phyloP scores from a whole-genome alignment of 2,888 invertebrate genomes.

The Agonum fuliginosum region DNA sequence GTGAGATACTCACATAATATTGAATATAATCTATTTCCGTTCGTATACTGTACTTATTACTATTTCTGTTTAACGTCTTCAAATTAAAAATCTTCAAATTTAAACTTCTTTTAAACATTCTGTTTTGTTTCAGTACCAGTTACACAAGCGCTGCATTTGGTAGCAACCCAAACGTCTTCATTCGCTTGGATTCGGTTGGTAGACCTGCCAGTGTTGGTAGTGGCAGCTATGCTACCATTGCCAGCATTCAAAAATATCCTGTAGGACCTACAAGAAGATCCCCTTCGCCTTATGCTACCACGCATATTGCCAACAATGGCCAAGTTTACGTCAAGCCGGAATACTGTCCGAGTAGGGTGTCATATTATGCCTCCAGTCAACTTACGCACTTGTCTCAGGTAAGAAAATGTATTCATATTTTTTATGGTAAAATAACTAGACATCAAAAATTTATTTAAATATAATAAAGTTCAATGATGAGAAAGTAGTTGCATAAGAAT shows the following conservation, averaged over 20 bases:
- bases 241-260: constrained; percentile 86
- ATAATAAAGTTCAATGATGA: too few species aligned
- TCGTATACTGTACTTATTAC: too few species aligned
- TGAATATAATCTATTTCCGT: too few species aligned
- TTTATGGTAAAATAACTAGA: neutral
- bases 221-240: constrained; percentile 89
- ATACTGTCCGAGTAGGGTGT: constrained; percentile 77
- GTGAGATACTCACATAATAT: too few species aligned
- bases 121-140: constrained; percentile 77
- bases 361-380: constrained; percentile 88
- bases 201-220: constrained; percentile 85
- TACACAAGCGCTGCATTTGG: constrained; percentile 86
- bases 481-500: too few species aligned
- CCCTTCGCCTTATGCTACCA: constrained; percentile 84
- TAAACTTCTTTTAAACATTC: neutral
- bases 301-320: constrained; percentile 75
- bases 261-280: constrained; percentile 74
- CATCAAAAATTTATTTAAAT: too few species aligned
- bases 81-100: too few species aligned
- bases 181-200: constrained; percentile 82
- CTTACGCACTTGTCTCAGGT: constrained; percentile 84
- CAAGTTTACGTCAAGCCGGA: constrained; percentile 78
- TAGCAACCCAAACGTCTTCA: constrained; percentile 85
- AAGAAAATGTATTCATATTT: constrained; percentile 64
- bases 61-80: neutral